Evolutionary conservation across 2,888 invertebrate genomes (phyloP).

Genomic region (Nesidiocoris tenuis): DNA sequence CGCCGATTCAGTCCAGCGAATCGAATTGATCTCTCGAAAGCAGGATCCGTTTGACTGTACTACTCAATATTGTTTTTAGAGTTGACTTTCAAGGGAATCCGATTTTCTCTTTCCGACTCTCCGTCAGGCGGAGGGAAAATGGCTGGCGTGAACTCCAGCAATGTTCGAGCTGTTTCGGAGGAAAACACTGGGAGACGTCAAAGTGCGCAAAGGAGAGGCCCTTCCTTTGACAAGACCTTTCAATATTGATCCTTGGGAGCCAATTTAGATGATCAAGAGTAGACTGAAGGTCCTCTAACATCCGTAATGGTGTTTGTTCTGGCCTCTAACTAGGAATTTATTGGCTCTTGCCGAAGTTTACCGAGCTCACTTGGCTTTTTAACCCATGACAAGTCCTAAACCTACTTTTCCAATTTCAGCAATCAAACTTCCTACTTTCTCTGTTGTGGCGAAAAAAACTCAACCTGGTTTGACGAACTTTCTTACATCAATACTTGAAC

Average conservation of each 20-base stretch:
- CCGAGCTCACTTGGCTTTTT: background rate
- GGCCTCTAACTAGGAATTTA: slow-evolving; percentile 38
- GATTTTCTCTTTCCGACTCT: background rate
- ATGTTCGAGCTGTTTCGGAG: background rate
- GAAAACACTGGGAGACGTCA: slow-evolving; percentile 23
- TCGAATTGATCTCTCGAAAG: background rate
- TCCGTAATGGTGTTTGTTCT: slow-evolving; percentile 40
- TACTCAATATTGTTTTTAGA: background rate
- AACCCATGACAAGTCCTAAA: background rate
- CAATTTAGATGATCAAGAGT: slow-evolving; percentile 41
- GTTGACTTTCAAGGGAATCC: background rate
- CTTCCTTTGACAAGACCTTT: slow-evolving; percentile 31
- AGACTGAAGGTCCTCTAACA: slow-evolving; percentile 28
- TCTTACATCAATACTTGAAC: too few relatives aligned
- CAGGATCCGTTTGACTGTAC: background rate
- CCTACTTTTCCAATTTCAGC: background rate
- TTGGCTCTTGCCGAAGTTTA: slow-evolving; percentile 11
- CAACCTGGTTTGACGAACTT: background rate
- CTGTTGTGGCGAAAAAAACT: background rate
- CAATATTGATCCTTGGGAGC: slow-evolving; percentile 38
- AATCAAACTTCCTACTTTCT: background rate
- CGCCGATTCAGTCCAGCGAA: background rate
- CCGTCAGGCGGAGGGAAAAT: too few relatives aligned
- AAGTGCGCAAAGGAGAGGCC: background rate
- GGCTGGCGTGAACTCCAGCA: background rate